phyloP scores from a whole-genome alignment of 2,113 vertebrate species.

The Cyrtonyx montezumae region DNA sequence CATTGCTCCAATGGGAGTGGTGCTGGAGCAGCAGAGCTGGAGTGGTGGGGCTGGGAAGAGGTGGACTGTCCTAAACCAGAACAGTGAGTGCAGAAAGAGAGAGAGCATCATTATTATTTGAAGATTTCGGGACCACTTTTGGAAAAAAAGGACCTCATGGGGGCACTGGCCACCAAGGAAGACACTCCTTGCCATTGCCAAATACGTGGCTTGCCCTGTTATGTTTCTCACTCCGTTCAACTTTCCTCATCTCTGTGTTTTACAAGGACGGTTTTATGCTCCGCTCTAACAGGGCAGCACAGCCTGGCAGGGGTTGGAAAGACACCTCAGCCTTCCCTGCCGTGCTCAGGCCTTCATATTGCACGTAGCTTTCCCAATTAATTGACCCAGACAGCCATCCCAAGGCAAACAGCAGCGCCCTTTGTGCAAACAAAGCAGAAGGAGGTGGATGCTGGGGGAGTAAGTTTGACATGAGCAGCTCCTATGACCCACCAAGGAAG shows the following conservation, averaged over 20 bases:
- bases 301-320: neutral
- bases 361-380: neutral
- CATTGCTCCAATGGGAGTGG: neutral
- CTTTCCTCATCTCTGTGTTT: neutral
- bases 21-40: neutral
- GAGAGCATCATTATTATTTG: neutral
- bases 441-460: neutral
- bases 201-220: neutral
- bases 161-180: neutral
- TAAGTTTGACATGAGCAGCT: neutral
- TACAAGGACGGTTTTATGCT: neutral
- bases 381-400: neutral
- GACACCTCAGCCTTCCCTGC: neutral
- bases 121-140: neutral
- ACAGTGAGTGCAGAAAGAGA: neutral
- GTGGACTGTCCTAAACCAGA: neutral
- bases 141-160: neutral
- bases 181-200: neutral
- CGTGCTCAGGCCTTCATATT: too few relatives aligned
- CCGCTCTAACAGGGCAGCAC: neutral
- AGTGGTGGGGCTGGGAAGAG: neutral
- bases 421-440: neutral
- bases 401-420: neutral
- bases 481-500: neutral
- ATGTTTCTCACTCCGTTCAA: neutral